phyloP scores from a whole-genome alignment of 2,797 vertebrate species.

The Oophaga sylvatica region DNA sequence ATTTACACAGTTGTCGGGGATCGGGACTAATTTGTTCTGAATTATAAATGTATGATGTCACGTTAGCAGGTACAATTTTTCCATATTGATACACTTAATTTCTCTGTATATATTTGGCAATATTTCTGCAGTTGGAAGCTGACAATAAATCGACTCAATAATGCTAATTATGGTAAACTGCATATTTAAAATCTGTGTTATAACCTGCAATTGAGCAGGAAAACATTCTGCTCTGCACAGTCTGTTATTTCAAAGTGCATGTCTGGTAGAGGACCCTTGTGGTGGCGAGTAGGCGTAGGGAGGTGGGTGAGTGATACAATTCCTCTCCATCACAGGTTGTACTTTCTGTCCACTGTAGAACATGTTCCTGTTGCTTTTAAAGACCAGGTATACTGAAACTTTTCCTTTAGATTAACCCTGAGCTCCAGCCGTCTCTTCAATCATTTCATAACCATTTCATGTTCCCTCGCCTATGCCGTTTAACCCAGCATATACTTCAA shows the following conservation, averaged over 20 bases:
- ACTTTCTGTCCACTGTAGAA: constrained; percentile 44
- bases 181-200: constrained; percentile 26
- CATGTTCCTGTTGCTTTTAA: constrained; percentile 49
- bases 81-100: constrained; percentile 1
- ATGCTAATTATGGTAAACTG: constrained; percentile 40
- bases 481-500: background rate
- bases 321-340: constrained; percentile 43
- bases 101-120: constrained; percentile 9
- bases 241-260: constrained; percentile 44
- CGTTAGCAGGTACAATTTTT: constrained; percentile 4
- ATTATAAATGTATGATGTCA: constrained; percentile 11
- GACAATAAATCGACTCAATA: constrained; percentile 24
- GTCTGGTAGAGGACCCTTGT: constrained; percentile 44
- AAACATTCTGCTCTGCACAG: constrained; percentile 57
- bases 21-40: background rate
- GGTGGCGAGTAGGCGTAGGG: constrained; percentile 36
- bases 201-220: constrained; percentile 48
- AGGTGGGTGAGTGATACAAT: constrained; percentile 44
- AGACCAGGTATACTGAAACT: constrained; percentile 5
- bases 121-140: constrained; percentile 5
- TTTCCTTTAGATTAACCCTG: background rate
- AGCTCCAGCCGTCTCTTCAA: constrained; percentile 9
- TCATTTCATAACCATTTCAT: background rate
- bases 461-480: background rate
- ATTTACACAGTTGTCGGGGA: background rate